Conservation (phyloP, 2,888 invertebrate species). For the Aporophyla nigra region DNA sequence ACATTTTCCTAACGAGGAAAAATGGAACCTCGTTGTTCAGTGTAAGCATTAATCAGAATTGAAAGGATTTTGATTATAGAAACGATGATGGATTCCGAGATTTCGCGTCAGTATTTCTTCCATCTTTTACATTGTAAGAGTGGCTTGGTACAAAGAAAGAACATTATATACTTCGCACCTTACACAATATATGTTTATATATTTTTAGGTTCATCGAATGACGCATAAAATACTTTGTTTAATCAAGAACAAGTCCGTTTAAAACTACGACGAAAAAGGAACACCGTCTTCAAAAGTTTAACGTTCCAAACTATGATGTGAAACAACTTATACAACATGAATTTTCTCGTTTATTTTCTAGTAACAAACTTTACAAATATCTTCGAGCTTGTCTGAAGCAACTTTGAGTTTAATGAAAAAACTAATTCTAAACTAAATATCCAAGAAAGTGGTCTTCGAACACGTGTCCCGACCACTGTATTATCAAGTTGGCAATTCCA, state of each 20-base stretch:
- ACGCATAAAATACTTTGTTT: not conserved
- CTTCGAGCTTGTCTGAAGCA: slow-evolving; percentile 35
- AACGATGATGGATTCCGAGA: slow-evolving; percentile 49
- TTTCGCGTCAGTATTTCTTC: slow-evolving; percentile 33
- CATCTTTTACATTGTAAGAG: slow-evolving; percentile 6
- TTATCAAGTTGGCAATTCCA: slow-evolving; percentile 70
- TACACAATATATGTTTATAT: not conserved
- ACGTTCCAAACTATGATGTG: slow-evolving; percentile 44
- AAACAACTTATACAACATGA: slow-evolving; percentile 44
- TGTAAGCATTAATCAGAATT: slow-evolving; percentile 55
- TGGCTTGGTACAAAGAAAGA: not conserved
- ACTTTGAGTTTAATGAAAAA: slow-evolving; percentile 64
- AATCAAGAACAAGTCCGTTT: slow-evolving; percentile 9
- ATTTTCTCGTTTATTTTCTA: slow-evolving; percentile 58
- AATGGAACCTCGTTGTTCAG: slow-evolving; percentile 35
- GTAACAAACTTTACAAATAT: slow-evolving; percentile 54
- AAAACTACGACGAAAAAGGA: not conserved
- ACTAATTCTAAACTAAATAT: slow-evolving; percentile 63
- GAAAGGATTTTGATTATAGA: slow-evolving; percentile 59
- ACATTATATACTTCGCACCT: not conserved
- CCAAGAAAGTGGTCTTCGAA: slow-evolving; percentile 54
- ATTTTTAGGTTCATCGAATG: not conserved
- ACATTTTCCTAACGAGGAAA: slow-evolving; percentile 33
- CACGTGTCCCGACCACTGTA: slow-evolving; percentile 62
- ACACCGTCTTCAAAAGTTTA: slow-evolving; percentile 23